phyloP scores from a whole-genome alignment of 2,113 vertebrate species.

The Micromys minutus region DNA sequence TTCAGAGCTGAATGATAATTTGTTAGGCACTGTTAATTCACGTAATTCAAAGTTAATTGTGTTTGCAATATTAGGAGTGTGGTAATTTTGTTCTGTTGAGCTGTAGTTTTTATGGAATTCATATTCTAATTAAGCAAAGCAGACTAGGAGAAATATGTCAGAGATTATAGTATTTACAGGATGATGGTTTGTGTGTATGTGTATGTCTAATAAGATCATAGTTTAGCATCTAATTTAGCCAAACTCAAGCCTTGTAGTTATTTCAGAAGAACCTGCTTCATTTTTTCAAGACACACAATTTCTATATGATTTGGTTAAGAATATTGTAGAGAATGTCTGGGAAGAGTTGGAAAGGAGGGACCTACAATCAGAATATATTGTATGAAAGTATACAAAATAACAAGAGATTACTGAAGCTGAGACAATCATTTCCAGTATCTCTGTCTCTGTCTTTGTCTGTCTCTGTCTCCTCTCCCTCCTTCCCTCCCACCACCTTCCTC shows the following conservation, averaged over 20 bases:
- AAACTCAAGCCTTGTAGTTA: constrained; percentile 20
- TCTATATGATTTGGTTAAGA: not conserved
- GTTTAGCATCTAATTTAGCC: constrained; percentile 37
- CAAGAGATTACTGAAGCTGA: not conserved
- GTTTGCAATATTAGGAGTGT: constrained; percentile 86
- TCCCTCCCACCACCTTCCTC: too few species aligned
- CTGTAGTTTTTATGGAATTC: constrained; percentile 86
- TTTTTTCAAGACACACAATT: not conserved
- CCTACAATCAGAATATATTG: not conserved
- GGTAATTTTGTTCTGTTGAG: constrained; percentile 87
- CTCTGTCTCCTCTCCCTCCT: too few species aligned
- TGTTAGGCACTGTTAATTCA: constrained; percentile 90
- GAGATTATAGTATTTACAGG: constrained; percentile 53
- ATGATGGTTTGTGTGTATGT: constrained; percentile 45
- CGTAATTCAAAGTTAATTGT: constrained; percentile 92
- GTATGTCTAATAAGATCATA: constrained; percentile 43
- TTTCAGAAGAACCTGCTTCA: not conserved
- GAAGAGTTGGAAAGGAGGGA: too few species aligned
- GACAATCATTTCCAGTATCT: not conserved
- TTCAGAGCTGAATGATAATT: constrained; percentile 90
- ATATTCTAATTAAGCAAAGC: constrained; percentile 84
- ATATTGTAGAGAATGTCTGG: not conserved
- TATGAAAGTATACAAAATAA: not conserved
- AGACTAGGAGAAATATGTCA: constrained; percentile 73
- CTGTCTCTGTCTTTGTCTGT: not conserved